These are phyloP conservation scores for Loxodonta africana DNA, from an alignment of 2,113 vertebrate species.

Conservation along the genomic window DNA sequence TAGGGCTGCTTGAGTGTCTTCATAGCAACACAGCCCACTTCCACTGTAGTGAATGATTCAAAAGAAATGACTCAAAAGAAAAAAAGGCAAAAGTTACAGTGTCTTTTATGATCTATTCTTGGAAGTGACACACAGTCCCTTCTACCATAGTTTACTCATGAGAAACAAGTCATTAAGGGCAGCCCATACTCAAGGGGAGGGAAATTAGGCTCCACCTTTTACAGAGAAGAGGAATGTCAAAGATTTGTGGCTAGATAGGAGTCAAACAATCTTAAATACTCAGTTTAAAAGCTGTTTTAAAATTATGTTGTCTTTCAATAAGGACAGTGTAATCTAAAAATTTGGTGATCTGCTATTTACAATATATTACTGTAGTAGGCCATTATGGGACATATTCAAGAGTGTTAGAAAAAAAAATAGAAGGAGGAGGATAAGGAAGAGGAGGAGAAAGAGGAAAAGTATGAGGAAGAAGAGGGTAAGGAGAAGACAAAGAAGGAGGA, in stretches of 20 bases:
- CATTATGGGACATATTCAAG: neutral
- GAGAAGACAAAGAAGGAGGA: neutral
- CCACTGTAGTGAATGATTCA: neutral
- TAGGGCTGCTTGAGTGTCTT: neutral
- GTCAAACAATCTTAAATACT: neutral
- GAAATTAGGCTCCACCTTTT: neutral
- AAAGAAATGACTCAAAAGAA: neutral
- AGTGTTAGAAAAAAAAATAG: neutral
- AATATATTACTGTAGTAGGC: neutral
- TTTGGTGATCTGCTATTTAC: neutral
- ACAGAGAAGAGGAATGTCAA: neutral
- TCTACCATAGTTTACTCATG: too few species aligned
- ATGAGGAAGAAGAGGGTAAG: fast-evolving
- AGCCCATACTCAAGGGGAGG: too few species aligned
- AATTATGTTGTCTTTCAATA: neutral
- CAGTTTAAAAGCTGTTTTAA: neutral
- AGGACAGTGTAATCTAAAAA: neutral
- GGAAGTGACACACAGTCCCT: too few species aligned
- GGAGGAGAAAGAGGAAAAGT: neutral
- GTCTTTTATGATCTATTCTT: too few species aligned
- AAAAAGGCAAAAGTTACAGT: too few species aligned
- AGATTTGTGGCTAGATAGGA: neutral
- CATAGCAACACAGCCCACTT: neutral
- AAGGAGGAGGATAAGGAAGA: too few species aligned
- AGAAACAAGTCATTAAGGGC: too few species aligned